Percentiles rank a stretch among this genome's conserved stretches.
These are phyloP conservation scores for Euwallacea fornicatus DNA, from an alignment of 1,140 invertebrate species.

Conservation along the genomic window DNA sequence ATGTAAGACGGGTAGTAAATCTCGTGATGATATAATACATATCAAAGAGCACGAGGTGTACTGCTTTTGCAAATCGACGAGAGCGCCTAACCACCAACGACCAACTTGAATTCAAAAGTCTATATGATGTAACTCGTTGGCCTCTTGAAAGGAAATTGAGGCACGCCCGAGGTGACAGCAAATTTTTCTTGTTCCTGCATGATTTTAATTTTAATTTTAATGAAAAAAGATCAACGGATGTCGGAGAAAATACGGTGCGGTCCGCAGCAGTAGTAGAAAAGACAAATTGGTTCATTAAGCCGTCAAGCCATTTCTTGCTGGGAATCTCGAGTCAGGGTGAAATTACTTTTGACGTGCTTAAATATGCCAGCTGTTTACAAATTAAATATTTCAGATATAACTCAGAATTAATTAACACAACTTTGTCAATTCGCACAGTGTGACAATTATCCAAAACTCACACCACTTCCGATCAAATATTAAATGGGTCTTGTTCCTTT, in stretches of 20 bases:
- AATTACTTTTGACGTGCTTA: conserved; percentile 1
- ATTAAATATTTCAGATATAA: too few species aligned
- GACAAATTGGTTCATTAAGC: conserved; percentile 28
- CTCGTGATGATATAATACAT: too few species aligned
- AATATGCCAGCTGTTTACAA: background rate
- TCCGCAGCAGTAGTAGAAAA: conserved; percentile 2
- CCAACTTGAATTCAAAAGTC: background rate
- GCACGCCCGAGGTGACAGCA: conserved; percentile 30
- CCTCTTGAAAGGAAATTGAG: conserved; percentile 16
- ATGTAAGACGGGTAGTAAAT: too few species aligned
- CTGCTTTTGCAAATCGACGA: too few species aligned
- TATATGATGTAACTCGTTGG: conserved; percentile 7
- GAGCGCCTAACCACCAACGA: background rate
- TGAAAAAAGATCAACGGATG: conserved; percentile 29
- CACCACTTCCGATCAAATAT: too few species aligned
- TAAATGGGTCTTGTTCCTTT: too few species aligned
- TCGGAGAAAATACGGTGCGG: conserved; percentile 12
- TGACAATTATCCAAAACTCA: too few species aligned
- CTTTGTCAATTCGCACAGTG: too few species aligned
- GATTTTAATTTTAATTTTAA: conserved; percentile 35
- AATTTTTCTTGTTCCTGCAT: conserved; percentile 34
- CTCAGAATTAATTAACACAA: too few species aligned
- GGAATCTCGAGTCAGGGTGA: background rate
- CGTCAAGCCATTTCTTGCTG: background rate
- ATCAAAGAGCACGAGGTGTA: too few species aligned